Evolutionary conservation across 2,797 vertebrate species (phyloP).

Genomic region (Pseudocheirus occidentalis): DNA sequence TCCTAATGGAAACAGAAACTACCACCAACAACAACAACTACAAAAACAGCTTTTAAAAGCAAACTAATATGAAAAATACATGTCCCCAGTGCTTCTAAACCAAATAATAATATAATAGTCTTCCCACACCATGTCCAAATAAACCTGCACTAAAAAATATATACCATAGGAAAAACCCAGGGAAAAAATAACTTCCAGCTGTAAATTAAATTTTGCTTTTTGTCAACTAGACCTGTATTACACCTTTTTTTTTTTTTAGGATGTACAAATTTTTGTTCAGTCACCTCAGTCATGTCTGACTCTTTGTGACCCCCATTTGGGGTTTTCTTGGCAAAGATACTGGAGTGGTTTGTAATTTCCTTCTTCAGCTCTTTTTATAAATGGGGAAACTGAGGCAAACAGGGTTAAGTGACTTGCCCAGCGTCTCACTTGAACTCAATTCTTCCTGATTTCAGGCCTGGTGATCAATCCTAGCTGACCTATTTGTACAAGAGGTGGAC

Average conservation of each 20-base stretch:
- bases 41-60: neutral
- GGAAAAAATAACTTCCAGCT: neutral
- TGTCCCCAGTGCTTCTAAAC: neutral
- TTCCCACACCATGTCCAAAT: neutral
- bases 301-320: neutral
- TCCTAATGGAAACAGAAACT: neutral
- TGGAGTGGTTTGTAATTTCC: neutral
- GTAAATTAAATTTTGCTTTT: neutral
- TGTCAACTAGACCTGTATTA: neutral
- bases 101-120: neutral
- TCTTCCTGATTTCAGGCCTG: too few species aligned
- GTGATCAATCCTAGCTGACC: too few species aligned
- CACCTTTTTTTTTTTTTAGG: neutral
- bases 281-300: accelerated
- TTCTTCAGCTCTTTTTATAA: neutral
- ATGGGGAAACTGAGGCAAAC: neutral
- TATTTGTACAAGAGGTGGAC: neutral
- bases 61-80: neutral
- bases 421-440: neutral
- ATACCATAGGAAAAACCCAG: neutral
- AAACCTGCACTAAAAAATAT: neutral
- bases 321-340: neutral
- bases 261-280: neutral
- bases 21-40: too few species aligned
- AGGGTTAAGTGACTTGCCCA: neutral